Conservation (phyloP, 2,113 vertebrate genomes). For the Hemichromis elongatus region DNA sequence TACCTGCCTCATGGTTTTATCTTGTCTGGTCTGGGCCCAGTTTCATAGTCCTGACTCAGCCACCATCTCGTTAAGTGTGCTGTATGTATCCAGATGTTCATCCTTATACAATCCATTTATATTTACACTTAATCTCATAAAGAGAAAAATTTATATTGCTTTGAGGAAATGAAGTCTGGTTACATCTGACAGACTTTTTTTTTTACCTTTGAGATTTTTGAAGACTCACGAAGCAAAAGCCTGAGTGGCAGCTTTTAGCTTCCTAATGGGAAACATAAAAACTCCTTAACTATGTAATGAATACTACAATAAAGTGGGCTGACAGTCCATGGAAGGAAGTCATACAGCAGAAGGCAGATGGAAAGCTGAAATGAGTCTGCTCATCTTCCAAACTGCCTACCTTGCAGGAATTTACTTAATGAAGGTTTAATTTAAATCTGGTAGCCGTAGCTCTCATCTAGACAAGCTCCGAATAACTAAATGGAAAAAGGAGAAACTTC, state of each 20-base stretch:
- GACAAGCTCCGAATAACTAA: background rate
- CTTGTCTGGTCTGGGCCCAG: background rate
- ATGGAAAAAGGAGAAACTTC: background rate
- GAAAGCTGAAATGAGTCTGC: background rate
- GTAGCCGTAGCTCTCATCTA: constrained; percentile 22
- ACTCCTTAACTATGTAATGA: constrained; percentile 31
- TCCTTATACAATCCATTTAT: background rate
- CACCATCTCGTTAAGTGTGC: background rate
- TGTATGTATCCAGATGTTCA: background rate
- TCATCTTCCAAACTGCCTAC: constrained; percentile 39
- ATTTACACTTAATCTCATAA: background rate
- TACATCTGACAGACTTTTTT: background rate
- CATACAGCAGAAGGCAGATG: constrained; percentile 15
- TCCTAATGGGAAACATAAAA: constrained; percentile 39
- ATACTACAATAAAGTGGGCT: constrained; percentile 19
- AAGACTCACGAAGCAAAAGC: background rate
- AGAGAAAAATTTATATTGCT: background rate
- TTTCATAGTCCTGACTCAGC: background rate
- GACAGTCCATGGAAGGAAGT: background rate
- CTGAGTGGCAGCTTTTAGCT: background rate
- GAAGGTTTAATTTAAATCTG: constrained; percentile 51
- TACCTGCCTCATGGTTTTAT: background rate
- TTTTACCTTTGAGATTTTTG: background rate
- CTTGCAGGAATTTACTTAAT: constrained; percentile 33
- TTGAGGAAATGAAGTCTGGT: background rate